Base-by-base conservation (phyloP, 2,888 invertebrate species). In the Cephus sareptanus region DNA sequence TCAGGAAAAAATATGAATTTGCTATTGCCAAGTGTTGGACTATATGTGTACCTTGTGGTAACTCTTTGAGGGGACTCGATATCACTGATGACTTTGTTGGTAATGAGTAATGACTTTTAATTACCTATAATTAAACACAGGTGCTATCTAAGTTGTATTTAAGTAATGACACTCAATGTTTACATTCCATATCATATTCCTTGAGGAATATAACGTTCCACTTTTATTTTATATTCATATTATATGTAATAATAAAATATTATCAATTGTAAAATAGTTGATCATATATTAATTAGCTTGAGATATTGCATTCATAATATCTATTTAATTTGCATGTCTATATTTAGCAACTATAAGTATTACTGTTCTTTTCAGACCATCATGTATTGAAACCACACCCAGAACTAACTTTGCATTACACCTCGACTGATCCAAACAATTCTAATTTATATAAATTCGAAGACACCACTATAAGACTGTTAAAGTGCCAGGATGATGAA, bases 1-100 rank as follows among this genome's bases (percentile, higher is more conserved):
- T 83, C 73, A 81, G 82, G 71, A 82, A 84, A 56, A 87, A 86
- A 77, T 85, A 87, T 79, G 85, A 87, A 75, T 73, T 79, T 1
- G 87, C 87, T 0, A 56, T 87, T 40, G 81, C 85, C 3, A 87
- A 87, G 79, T 86, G 87, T 75, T 87, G 87, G 84, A 87, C 86
- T 31, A 86, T 88, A 74, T 88, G 88, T 74, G 84, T 88, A n/a
- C 88, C 88, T 31, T 83, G 82, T 75, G 83, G 79, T 35, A 81
- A 84, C 74, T 86, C 85, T 12, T 78, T 87, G 34, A 80, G 82
- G 73, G 85, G 84, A 73, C 77, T 85, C 30, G 78, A 80, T 6
- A 85, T 87, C 74, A 84, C 85, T 13, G 84, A 86, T 74, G 77
- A 84, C 37, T 87, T 88, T 78, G 81, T 87, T 76, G 85, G 87